Evolutionary conservation across 2,113 vertebrate species (phyloP).

Genomic region (Sturnira hondurensis): DNA sequence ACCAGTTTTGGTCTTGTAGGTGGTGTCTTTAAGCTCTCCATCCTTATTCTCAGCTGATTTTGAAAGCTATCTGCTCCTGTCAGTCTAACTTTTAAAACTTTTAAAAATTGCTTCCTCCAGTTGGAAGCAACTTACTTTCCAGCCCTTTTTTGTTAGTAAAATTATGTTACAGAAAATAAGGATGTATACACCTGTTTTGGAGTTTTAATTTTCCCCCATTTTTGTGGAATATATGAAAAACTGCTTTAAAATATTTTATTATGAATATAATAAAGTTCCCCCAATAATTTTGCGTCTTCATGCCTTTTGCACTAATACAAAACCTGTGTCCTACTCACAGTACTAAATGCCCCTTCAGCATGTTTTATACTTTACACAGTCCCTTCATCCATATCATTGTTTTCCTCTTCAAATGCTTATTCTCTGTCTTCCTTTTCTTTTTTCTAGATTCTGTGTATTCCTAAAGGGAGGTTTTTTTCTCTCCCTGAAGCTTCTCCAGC

Average conservation of each 20-base stretch:
- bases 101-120: not conserved
- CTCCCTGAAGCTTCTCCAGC: not conserved
- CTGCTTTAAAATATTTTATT: not conserved
- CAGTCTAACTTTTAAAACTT: not conserved
- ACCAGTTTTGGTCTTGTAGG: not conserved
- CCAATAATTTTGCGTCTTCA: not conserved
- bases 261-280: not conserved
- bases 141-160: not conserved
- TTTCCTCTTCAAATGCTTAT: not conserved
- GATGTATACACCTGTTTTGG: not conserved
- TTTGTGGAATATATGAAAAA: not conserved
- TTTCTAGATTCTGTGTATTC: not conserved
- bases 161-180: not conserved
- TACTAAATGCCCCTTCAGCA: not conserved
- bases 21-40: not conserved
- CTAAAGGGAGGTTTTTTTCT: not conserved
- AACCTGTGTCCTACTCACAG: not conserved
- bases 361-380: not conserved
- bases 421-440: not conserved
- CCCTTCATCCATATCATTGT: not conserved
- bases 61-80: not conserved
- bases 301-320: not conserved
- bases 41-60: conserved; percentile 5
- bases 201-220: not conserved
- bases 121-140: not conserved